Evolutionary conservation across 2,113 vertebrate species (phyloP).

Genomic region (Platanista minor): DNA sequence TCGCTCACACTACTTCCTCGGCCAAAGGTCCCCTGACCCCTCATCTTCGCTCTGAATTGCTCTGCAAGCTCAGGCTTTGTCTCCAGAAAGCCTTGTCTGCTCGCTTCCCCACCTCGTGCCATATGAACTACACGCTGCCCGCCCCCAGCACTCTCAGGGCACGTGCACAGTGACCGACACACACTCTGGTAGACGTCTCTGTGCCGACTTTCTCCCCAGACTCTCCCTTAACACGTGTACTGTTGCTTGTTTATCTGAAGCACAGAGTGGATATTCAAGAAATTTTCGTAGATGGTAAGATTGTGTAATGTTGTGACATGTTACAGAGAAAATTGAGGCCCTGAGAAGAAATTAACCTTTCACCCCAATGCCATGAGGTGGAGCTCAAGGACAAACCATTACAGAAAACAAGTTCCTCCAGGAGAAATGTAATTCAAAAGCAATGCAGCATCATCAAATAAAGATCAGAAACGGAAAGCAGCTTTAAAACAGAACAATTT

Average conservation of each 20-base stretch:
- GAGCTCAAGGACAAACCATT: background rate
- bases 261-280: background rate
- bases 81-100: background rate
- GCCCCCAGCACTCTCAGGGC: no score
- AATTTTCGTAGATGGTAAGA: background rate
- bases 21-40: background rate
- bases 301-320: background rate
- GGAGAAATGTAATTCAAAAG: background rate
- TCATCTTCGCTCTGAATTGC: background rate
- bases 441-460: background rate
- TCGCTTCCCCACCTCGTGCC: background rate
- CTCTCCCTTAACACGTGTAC: background rate
- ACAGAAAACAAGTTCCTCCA: background rate
- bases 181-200: background rate
- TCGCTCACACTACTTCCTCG: background rate
- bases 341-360: background rate
- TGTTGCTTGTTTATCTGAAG: background rate
- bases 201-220: background rate
- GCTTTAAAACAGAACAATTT: background rate
- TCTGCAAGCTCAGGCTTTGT: background rate
- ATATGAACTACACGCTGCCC: background rate
- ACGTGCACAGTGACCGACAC: fast-evolving
- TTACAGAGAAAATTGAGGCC: background rate
- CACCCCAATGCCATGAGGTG: background rate
- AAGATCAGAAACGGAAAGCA: background rate